Conservation (phyloP, 2,797 vertebrate species). For the Orientallactaga sibirica region DNA sequence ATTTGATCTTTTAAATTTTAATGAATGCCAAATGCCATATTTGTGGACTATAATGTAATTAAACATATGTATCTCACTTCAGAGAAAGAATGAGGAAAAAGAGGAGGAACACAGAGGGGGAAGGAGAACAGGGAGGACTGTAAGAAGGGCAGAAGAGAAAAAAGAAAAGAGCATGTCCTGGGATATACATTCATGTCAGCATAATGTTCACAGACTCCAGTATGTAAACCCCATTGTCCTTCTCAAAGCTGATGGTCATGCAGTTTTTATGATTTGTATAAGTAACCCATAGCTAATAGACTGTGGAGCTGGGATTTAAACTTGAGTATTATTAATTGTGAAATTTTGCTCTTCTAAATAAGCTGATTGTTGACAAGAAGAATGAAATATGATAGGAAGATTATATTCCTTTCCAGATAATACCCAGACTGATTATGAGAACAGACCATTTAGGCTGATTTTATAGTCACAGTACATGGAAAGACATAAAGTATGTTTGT, state of each 20-base stretch:
- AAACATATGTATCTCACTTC: not conserved
- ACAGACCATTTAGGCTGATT: not conserved
- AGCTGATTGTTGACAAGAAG: not conserved
- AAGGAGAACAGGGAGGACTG: no score
- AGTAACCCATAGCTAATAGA: not conserved
- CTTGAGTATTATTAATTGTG: not conserved
- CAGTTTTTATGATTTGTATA: not conserved
- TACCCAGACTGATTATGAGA: not conserved
- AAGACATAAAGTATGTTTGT: not conserved
- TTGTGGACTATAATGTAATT: not conserved
- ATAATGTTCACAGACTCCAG: not conserved
- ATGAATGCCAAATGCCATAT: not conserved
- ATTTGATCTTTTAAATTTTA: not conserved
- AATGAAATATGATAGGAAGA: not conserved
- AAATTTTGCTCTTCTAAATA: not conserved
- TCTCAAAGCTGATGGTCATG: not conserved
- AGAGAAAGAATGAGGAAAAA: not conserved
- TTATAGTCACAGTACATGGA: not conserved
- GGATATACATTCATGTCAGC: not conserved
- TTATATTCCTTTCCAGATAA: not conserved
- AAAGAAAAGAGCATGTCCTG: not conserved
- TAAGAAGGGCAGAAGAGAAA: not conserved
- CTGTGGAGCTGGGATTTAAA: not conserved
- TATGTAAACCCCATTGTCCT: not conserved
- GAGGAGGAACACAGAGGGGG: no score